Evolutionary conservation across 37 sponge, comb jelly and placozoan species (phyloP), one percentile per base, ranked within the genome.

Genomic region (Tethya wilhelma): DNA sequence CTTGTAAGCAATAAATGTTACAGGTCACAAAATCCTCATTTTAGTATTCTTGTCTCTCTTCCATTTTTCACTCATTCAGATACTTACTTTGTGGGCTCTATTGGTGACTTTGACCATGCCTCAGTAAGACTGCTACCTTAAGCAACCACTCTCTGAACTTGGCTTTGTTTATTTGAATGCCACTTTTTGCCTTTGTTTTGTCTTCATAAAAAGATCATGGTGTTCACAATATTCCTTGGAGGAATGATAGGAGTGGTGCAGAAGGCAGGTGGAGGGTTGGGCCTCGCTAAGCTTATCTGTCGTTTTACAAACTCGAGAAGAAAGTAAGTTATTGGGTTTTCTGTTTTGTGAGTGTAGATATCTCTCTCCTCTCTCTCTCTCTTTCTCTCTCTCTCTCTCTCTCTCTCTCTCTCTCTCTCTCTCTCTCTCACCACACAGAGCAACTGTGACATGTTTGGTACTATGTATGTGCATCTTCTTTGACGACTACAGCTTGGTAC

Each of bases 221-320:
- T 84, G 2, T 64, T 57, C 40, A 40, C 85, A 33, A 77, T 84
- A 56, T 70, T 84, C 55, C 71, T 84, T 58, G 85, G 85, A 2
- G 85, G 85, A 25, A 26, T 84, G 37, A 84, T 84, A 43, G 85
- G 85, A 29, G 67, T 84, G 29, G 78, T 84, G 19, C 37, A 73
- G 84, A 74, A 63, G 30, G 59, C 77, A 67, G 70, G 75, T 26
- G 77, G 84, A 8, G 85, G 77, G 19, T 30, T 79, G 14, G 79
- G 73, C 4, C 49, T 86, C 36, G 79, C 73, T 53, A 6, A 36
- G 12, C 31, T 79, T 23, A 37, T 86, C 55, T 45, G 56, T 11
- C 64, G 71, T 2, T 49, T 68, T 28, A 68, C 71, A 20, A 34
- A 53, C 19, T 71, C 78, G 1, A 63, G 78, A 44, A 63, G 78